Base-by-base conservation (phyloP, 2,113 vertebrate genomes). In the Andinoacara biseriatus region DNA sequence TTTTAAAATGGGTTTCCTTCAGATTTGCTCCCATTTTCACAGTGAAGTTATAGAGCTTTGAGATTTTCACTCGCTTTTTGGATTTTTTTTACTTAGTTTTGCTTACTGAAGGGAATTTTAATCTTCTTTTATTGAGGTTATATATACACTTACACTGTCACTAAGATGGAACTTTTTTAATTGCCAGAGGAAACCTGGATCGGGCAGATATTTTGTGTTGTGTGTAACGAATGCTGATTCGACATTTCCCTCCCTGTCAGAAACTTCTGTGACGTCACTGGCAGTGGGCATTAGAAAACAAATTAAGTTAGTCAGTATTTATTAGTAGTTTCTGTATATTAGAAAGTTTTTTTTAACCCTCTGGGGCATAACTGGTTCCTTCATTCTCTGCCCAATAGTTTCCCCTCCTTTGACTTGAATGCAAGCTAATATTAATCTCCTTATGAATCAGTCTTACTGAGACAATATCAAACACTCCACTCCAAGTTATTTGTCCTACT, bases 161-260 rank as follows among this genome's bases (percentile, higher is more conserved):
- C 63, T 67, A 67, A 67, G 46, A 15, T 46, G 38, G 22, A 46
- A 14, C 3, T 24, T 65, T 43, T 43, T 43, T 65, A 17, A 43
- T 43, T 24, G 38, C 62, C 0, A 22, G 62, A 65, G n/a, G n/a
- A 65, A 67, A 46, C 63, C 38, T 67, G 63, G 26, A 65, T 1
- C n/a, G 7, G 0, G 38, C n/a, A 0, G 38, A 67, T 26, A 46
- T 46, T 46, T 67, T 40, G 9, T 67, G 38, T 38, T 65, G 38
- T 26, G 38, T 67, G 38, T 67, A 26, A 26, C 0, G 46, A 67
- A 67, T 17, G 22, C 22, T 0, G 22, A 67, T 38, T 67, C 62
- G 2, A 40, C 38, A 46, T 67, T 4, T 7, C 22, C 1, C 0
- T 18, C 14, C 40, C 22, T 67, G 63, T 67, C 63, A 46, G 2